Conservation (phyloP, 2,113 vertebrate species). For the Macheiramphus alcinus region DNA sequence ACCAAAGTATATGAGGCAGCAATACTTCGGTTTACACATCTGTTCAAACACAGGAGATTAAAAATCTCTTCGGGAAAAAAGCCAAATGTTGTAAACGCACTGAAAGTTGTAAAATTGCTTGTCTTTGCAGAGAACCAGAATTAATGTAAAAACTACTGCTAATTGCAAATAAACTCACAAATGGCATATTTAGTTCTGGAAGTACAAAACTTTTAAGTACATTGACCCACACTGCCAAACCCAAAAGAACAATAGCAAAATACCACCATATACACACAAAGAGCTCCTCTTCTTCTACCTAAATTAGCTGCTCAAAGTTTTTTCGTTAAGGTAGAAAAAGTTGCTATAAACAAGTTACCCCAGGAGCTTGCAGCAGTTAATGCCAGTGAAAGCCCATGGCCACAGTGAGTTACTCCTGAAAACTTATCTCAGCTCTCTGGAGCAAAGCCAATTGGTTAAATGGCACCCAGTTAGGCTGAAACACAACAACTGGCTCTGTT, state of each 20-base stretch:
- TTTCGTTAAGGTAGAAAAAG: neutral
- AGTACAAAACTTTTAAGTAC: conserved; percentile 4
- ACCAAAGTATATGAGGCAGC: conserved; percentile 1
- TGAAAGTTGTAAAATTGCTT: conserved; percentile 1
- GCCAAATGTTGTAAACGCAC: conserved; percentile 38
- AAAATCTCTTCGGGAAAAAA: conserved; percentile 37
- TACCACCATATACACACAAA: neutral
- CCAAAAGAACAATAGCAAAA: neutral
- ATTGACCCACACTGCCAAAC: neutral
- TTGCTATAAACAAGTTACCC: conserved; percentile 11
- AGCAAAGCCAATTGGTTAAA: conserved; percentile 19
- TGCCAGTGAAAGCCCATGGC: neutral
- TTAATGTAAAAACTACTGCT: conserved; percentile 14
- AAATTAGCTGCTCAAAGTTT: conserved; percentile 13
- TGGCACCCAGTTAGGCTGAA: neutral
- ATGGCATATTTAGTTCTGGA: neutral
- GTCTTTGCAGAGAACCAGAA: conserved; percentile 45
- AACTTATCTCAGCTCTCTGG: neutral
- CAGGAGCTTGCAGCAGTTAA: neutral
- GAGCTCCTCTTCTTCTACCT: neutral
- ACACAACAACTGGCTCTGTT: neutral
- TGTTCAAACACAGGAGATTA: conserved; percentile 62
- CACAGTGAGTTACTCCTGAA: neutral
- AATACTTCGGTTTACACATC: conserved; percentile 50
- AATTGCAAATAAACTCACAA: conserved; percentile 38